Conservation (phyloP, 2,888 invertebrate genomes). For the Operophtera brumata region DNA sequence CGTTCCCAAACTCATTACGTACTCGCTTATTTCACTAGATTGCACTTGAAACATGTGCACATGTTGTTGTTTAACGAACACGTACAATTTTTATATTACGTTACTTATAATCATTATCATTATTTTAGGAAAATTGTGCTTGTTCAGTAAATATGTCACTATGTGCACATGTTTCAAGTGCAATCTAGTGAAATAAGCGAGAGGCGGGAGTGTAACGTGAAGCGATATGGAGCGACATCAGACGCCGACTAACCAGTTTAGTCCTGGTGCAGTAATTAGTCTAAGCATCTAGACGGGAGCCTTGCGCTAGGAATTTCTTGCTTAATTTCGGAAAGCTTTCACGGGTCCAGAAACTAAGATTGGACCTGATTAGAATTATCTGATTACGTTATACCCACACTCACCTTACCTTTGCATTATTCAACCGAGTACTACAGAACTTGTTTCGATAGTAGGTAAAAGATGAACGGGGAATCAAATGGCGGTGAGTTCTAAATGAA, state of each 20-base stretch:
- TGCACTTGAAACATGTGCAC: slow-evolving; percentile 43
- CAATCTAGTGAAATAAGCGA: slow-evolving; percentile 50
- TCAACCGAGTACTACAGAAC: not conserved
- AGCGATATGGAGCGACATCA: slow-evolving; percentile 43
- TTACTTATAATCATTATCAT: too few relatives aligned
- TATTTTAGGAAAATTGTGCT: not conserved
- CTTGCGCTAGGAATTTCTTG: slow-evolving; percentile 53
- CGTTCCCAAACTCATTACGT: too few relatives aligned
- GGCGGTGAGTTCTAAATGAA: slow-evolving; percentile 12
- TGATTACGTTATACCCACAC: not conserved
- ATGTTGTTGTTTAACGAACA: slow-evolving; percentile 27
- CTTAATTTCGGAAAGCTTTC: slow-evolving; percentile 46
- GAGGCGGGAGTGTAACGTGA: slow-evolving; percentile 42
- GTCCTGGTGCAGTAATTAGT: slow-evolving; percentile 71
- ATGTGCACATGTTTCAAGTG: slow-evolving; percentile 41
- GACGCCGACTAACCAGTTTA: slow-evolving; percentile 64
- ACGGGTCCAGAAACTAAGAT: slow-evolving; percentile 3
- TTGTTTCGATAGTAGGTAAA: slow-evolving; percentile 9
- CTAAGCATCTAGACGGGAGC: slow-evolving; percentile 61
- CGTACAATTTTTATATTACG: not conserved
- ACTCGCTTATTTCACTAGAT: slow-evolving; percentile 49
- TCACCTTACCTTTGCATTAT: not conserved
- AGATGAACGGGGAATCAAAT: slow-evolving; percentile 9
- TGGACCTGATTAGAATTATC: slow-evolving; percentile 7
- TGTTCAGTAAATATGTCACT: slow-evolving; percentile 26